Evolutionary conservation across 2,888 invertebrate species (phyloP), one percentile per base, ranked within the genome.

Genomic region (Gisinianus flammeolus): DNA sequence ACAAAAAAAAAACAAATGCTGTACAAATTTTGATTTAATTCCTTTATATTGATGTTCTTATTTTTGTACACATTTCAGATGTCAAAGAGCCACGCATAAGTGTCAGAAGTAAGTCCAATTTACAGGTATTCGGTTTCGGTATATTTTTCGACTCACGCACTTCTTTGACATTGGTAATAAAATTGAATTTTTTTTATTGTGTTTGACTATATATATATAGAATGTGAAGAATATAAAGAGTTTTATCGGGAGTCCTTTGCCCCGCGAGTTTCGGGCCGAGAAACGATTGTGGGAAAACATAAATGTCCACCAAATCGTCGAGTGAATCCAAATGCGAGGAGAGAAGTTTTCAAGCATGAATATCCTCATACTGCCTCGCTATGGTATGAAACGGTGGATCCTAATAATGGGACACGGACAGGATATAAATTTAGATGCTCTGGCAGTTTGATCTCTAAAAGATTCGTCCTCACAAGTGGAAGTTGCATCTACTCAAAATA

Each of bases 171-270:
- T 8, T 35, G 35, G 6, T 16, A 44, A 44, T 16, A 44, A 2
- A 44, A 44, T 16, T 12, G 44, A 16, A 16, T 16, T 16, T 19
- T 44, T 62, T 26, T 62, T 12, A 62, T 62, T 67, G 24, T 12
- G 10, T 30, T 26, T 22, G n/a, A 26, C 16, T 12, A 31, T 66
- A 10, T 5, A 30, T 28, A 67, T 68, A 19, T 67, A 79, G 79
- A 77, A 77, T 79, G 79, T 52, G 2, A 67, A 52, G 77, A 77
- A 28, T 79, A 79, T 70, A 77, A 68, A 44, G 77, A 79, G 24
- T 73, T 79, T 56, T 74, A 77, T 30, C 58, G 79, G 10, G 79
- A 79, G 28, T 22, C 70, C 19, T 76, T 73, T 56, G 76, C 66
- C 2, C 33, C 79, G 0, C 26, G 68, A 24, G 69, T 76, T 0